Conservation (phyloP, 2,888 invertebrate species). For the Girardia tigrina region DNA sequence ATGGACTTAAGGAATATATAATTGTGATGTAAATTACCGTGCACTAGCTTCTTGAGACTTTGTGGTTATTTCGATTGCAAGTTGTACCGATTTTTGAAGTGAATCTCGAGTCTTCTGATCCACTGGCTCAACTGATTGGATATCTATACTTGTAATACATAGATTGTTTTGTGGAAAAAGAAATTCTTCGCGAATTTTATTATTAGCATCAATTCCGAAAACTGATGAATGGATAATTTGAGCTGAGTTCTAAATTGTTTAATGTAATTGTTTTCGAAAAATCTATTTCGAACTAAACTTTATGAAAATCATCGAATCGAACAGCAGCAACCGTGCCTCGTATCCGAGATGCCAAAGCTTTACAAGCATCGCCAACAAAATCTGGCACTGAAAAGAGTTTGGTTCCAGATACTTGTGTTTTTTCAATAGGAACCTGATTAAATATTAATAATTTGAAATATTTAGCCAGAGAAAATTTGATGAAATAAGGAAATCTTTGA, state of each 20-base stretch:
- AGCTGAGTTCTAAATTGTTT: conserved; percentile 42
- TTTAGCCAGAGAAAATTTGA: no score
- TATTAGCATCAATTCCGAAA: conserved; percentile 40
- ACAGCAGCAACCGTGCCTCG: conserved; percentile 43
- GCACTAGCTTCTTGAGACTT: conserved; percentile 51
- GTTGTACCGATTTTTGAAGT: conserved; percentile 53
- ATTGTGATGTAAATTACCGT: conserved; percentile 25
- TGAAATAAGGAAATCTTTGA: no score
- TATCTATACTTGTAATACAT: conserved; percentile 52
- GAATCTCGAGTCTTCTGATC: conserved; percentile 53
- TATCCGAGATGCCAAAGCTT: conserved; percentile 43
- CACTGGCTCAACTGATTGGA: conserved; percentile 54
- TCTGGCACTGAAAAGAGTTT: conserved; percentile 44
- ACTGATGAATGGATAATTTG: conserved; percentile 43
- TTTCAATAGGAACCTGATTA: no score
- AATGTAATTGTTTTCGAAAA: no score
- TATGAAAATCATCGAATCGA: conserved; percentile 45
- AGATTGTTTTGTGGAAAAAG: conserved; percentile 52
- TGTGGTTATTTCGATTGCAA: conserved; percentile 54
- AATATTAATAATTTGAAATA: no score
- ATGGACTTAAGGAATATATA: background rate
- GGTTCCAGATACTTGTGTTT: background rate
- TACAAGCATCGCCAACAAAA: conserved; percentile 46
- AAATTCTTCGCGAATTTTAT: conserved; percentile 44
- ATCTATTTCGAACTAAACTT: no score